Evolutionary conservation across 2,888 invertebrate genomes (phyloP).

Genomic region (Formica aserva): DNA sequence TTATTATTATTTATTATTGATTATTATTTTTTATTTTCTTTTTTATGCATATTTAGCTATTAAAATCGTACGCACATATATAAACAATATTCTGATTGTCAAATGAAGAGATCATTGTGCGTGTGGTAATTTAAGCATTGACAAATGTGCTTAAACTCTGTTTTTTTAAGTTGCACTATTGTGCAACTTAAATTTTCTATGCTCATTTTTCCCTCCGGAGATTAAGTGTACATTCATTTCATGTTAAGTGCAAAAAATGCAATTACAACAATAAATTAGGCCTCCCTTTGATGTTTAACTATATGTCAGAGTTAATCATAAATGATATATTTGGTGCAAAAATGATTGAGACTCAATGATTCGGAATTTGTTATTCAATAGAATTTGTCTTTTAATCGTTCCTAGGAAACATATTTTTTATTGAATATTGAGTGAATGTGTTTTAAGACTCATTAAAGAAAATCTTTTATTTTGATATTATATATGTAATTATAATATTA

Average conservation of each 20-base stretch:
- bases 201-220: not conserved
- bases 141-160: constrained; percentile 1
- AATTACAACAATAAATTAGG: not conserved
- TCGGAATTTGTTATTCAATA: not conserved
- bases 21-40: not conserved
- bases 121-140: not conserved
- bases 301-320: not conserved
- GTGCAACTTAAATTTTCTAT: not conserved
- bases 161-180: not conserved
- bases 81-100: not conserved
- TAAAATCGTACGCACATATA: not conserved
- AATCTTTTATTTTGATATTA: not conserved
- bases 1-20: not conserved
- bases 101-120: not conserved
- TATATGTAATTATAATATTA: not conserved
- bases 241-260: not conserved
- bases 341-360: not conserved
- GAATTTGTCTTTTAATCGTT: not conserved
- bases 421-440: not conserved
- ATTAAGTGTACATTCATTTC: not conserved
- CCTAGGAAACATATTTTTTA: not conserved
- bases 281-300: not conserved
- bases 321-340: not conserved
- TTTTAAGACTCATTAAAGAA: not conserved
- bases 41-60: constrained; percentile 21